These are phyloP conservation scores for Myripristis murdjan DNA, from an alignment of 2,797 vertebrate species.

Conservation along the genomic window DNA sequence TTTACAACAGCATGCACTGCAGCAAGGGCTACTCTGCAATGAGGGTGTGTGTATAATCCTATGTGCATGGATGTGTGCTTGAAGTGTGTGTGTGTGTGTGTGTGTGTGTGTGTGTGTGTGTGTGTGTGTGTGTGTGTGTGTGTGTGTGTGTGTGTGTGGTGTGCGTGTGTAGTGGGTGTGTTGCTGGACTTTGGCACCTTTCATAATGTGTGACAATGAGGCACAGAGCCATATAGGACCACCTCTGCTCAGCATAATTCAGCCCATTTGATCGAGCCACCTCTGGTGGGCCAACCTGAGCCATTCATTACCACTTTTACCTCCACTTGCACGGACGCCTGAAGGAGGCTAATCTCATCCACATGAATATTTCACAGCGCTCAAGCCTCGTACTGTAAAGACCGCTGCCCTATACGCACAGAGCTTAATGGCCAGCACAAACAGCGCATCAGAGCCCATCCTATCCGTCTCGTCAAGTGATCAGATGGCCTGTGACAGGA, in stretches of 20 bases:
- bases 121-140: neutral
- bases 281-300: conserved; percentile 35
- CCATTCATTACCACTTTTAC: conserved; percentile 52
- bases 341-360: conserved; percentile 51
- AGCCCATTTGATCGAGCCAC: conserved; percentile 25
- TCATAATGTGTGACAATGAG: too few species aligned
- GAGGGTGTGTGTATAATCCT: too few species aligned
- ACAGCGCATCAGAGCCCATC: conserved; percentile 51
- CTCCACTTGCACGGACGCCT: conserved; percentile 28
- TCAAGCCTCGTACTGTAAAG: conserved; percentile 41
- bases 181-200: too few species aligned
- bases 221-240: too few species aligned
- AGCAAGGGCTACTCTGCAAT: conserved; percentile 41
- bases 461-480: conserved; percentile 39
- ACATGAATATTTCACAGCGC: conserved; percentile 77
- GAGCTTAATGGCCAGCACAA: conserved; percentile 52
- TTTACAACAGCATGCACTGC: conserved; percentile 48
- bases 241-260: conserved; percentile 10
- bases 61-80: too few species aligned
- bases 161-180: neutral
- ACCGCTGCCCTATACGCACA: conserved; percentile 59
- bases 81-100: neutral
- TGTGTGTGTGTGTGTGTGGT: neutral
- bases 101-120: conserved; percentile 9
- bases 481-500: conserved; percentile 67